Percentiles rank a stretch among this genome's conserved stretches.
Evolutionary conservation across 2,888 invertebrate species (phyloP).

Genomic region (Cerastis rubricosa): DNA sequence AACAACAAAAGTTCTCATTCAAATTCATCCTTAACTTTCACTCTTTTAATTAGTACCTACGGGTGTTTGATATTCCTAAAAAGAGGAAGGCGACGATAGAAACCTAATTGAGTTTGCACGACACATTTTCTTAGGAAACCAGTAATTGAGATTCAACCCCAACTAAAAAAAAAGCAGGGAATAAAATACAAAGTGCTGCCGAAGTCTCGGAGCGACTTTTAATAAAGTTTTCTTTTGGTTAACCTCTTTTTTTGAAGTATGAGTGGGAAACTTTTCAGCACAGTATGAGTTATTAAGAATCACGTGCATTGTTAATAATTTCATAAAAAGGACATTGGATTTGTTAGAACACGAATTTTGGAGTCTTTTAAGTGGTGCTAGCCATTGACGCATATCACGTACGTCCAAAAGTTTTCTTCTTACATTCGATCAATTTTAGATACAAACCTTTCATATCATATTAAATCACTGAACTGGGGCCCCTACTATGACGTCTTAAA

Average conservation of each 20-base stretch:
- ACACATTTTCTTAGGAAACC: slow-evolving; percentile 65
- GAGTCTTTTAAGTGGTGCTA: background rate
- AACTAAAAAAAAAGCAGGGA: slow-evolving; percentile 59
- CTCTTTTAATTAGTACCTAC: slow-evolving; percentile 53
- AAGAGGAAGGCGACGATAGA: slow-evolving; percentile 43
- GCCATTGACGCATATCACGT: no score
- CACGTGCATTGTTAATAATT: background rate
- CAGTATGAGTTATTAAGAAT: slow-evolving; percentile 17
- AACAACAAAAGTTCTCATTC: slow-evolving; percentile 26
- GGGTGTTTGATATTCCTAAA: slow-evolving; percentile 49
- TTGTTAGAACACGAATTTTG: background rate
- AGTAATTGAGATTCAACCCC: slow-evolving; percentile 65
- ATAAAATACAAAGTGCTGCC: slow-evolving; percentile 60
- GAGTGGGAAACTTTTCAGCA: slow-evolving; percentile 32
- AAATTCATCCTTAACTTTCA: slow-evolving; percentile 49
- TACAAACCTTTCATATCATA: no score
- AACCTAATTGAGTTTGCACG: slow-evolving; percentile 66
- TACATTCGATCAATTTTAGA: no score
- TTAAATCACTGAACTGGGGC: no score
- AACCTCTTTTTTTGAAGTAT: slow-evolving; percentile 49
- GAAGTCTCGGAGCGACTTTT: slow-evolving; percentile 56
- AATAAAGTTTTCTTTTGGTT: slow-evolving; percentile 62
- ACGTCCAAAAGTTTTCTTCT: no score
- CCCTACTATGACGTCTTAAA: no score
- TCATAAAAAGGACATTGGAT: background rate